Evolutionary conservation across 2,113 vertebrate genomes (phyloP), one percentile per base, ranked within the genome.

Genomic region (Pseudorhombus dupliciocellatus): DNA sequence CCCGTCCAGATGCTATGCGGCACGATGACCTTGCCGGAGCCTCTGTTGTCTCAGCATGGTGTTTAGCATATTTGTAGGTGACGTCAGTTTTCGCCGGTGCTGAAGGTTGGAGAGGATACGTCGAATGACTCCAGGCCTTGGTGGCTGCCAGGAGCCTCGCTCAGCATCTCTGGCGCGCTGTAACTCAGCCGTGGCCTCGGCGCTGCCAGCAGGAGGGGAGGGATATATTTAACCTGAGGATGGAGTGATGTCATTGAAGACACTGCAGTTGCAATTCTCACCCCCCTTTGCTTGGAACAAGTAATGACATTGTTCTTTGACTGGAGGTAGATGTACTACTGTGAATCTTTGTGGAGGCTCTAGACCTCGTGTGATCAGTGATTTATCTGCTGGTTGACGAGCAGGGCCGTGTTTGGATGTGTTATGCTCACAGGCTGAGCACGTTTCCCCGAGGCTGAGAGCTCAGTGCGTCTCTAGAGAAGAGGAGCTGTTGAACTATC

Each of bases 1-100:
- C 31, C 69, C 42, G 89, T 91, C 91, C 93, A 92, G 90, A 93
- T 92, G 91, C 92, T 89, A 85, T 92, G 92, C 90, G 89, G 88
- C 88, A 90, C 84, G 65, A 70, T 89, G 92, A 93, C 92, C 93
- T 94, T 93, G 93, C 85, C 71, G 24, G 72, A 77, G 85, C 84
- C 86, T 84, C 81, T 80, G 71, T 80, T 66, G 79, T 87, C 89
- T 85, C 88, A 90, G 89, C 87, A 57, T 87, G 91, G 73, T 84
- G 85, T 87, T 93, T 92, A 88, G 90, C 92, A 93, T 93, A 89
- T 91, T 92, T 88, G 87, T 77, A 69, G 75, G 70, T 92, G 90
- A 93, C 84, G 90, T 92, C 85, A 93, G 90, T 73, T 84, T 85
- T 81, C 48, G 67, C 82, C 74, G 80, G 62, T 69, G 80, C 70